Evolutionary conservation across 2,888 invertebrate genomes (phyloP), one percentile per base, ranked within the genome.

Genomic region (Lepidochrysops patricia): DNA sequence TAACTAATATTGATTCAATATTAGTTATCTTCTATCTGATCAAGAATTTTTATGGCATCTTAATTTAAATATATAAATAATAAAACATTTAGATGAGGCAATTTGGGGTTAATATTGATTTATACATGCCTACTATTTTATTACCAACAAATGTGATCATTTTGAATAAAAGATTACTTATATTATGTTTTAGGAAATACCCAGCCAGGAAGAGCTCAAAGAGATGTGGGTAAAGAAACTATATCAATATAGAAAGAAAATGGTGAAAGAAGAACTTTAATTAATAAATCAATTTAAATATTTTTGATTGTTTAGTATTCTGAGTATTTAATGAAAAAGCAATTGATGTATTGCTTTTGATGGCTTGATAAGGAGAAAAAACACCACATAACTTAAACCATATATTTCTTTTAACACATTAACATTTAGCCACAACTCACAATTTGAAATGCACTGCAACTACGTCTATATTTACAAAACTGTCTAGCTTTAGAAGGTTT

Each of bases 181-280:
- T 26, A 35, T 61, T 63, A 57, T 66, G 60, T 91, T 91, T 60
- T 77, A 95, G 95, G 92, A 94, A 73, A 89, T 94, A 71, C 90
- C 92, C 57, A 92, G 91, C 77, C 92, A 93, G 74, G 93, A 92
- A 66, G 90, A 91, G 58, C 89, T 93, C 62, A 91, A 92, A 71
- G 94, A 95, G 65, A 93, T 93, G 84, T 95, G 95, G 95, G 91
- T 94, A 29, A 93, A 92, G 70, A 93, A 93, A 71, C 80, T 93
- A 1, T 93, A 90, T 70, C 90, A 90, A 50, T 91, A 91, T 65
- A 90, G 93, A 60, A 93, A 93, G 67, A 93, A 92, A 76, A 91
- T 91, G 74, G 77, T 91, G 37, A 82, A 80, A 69, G 92, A 84
- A 61, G 87, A 89, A 72, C 71, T 80, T 64, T 80, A 75, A 72